A percentile compares a stretch with the other conserved stretches of the same genome.
Evolutionary conservation across 2,888 invertebrate species (phyloP).

Genomic region (Ganaspis brasiliensis): DNA sequence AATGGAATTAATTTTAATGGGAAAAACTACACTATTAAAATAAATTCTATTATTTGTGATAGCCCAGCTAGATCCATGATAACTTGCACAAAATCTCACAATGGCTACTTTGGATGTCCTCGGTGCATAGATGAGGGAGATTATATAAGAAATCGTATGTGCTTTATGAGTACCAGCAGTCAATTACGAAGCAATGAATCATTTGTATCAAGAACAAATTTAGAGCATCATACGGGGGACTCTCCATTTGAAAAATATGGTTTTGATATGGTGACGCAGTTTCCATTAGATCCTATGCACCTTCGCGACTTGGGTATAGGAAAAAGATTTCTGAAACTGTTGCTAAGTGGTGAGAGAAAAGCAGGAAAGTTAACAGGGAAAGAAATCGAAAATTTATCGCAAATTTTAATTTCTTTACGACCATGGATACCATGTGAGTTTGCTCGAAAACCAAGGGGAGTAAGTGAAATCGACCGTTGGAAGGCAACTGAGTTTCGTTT

Average conservation of each 20-base stretch:
- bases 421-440: slow-evolving; percentile 54
- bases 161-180: slow-evolving; percentile 50
- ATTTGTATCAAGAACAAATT: background rate
- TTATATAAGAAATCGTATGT: slow-evolving; percentile 30
- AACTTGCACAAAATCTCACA: slow-evolving; percentile 51
- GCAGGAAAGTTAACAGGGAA: slow-evolving; percentile 26
- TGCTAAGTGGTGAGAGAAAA: background rate
- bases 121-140: slow-evolving; percentile 50
- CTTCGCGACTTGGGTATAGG: slow-evolving; percentile 8
- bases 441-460: slow-evolving; percentile 55
- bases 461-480: slow-evolving; percentile 54
- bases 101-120: slow-evolving; percentile 53
- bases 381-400: background rate
- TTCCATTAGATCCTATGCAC: slow-evolving; percentile 44
- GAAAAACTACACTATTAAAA: slow-evolving; percentile 40
- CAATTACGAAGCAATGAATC: slow-evolving; percentile 47
- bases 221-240: background rate
- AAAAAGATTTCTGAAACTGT: slow-evolving; percentile 37
- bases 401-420: background rate
- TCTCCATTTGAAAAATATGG: slow-evolving; percentile 23
- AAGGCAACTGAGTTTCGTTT: slow-evolving; percentile 61
- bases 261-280: slow-evolving; percentile 5
- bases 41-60: slow-evolving; percentile 53
- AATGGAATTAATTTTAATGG: slow-evolving; percentile 47
- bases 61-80: slow-evolving; percentile 56